phyloP scores from a whole-genome alignment of 2,113 vertebrate species.

The Desmodus rotundus region DNA sequence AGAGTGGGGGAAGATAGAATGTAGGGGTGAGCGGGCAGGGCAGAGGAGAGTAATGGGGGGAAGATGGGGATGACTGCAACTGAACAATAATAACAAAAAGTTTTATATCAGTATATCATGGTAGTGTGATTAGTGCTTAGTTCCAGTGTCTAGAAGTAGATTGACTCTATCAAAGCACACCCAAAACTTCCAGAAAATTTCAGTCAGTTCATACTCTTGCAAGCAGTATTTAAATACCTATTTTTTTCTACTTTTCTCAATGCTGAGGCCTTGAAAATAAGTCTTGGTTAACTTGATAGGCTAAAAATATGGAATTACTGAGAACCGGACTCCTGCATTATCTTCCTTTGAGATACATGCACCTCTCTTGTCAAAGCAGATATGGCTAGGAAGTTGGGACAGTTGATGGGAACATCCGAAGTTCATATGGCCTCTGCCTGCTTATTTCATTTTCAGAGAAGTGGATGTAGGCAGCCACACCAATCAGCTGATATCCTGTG shows the following conservation, averaged over 20 bases:
- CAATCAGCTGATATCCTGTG: background rate
- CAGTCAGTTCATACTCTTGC: too few relatives aligned
- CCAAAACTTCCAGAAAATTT: background rate
- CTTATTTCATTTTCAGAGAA: background rate
- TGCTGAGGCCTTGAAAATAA: background rate
- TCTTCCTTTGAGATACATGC: background rate
- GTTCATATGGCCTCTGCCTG: background rate
- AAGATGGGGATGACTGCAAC: too few relatives aligned
- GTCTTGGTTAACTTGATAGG: background rate
- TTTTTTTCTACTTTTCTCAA: background rate
- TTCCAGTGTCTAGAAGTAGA: background rate
- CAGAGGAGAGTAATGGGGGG: too few relatives aligned
- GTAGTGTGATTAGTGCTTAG: background rate
- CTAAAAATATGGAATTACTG: background rate
- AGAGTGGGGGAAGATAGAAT: too few relatives aligned
- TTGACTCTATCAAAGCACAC: background rate
- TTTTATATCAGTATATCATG: background rate
- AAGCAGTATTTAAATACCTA: background rate
- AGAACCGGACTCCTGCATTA: background rate
- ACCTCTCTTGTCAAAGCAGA: background rate
- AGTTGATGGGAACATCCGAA: too few relatives aligned
- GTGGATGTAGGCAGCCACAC: background rate
- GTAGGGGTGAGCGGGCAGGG: too few relatives aligned
- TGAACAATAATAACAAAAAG: too few relatives aligned
- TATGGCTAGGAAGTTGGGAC: rapidly evolving